Percentiles rank a stretch among this genome's conserved stretches.
Conservation (phyloP, 2,888 invertebrate genomes). For the Caenorhabditis zanzibari region DNA sequence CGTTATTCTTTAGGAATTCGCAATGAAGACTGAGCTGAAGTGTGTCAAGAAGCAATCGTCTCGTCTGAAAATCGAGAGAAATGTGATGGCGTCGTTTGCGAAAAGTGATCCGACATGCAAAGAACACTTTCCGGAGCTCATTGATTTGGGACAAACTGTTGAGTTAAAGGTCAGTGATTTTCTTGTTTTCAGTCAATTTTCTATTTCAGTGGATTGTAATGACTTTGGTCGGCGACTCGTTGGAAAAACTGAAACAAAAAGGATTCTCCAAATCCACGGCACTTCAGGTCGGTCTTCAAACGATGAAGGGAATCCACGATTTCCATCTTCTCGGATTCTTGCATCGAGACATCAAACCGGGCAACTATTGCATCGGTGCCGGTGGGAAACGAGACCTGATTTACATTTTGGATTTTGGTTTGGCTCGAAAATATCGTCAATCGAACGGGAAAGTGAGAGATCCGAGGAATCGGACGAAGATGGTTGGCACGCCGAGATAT, state of each 20-base stretch:
- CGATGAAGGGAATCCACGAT: slow-evolving; percentile 54
- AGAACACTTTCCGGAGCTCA: slow-evolving; percentile 55
- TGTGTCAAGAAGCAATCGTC: slow-evolving; percentile 29
- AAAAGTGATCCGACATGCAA: slow-evolving; percentile 24
- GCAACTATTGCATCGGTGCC: slow-evolving; percentile 56
- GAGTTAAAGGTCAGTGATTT: slow-evolving; percentile 30
- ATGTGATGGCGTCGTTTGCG: slow-evolving; percentile 54
- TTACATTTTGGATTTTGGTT: slow-evolving; percentile 62
- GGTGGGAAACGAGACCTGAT: slow-evolving; percentile 20
- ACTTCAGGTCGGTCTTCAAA: slow-evolving; percentile 52
- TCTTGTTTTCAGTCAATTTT: no score
- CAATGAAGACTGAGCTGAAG: slow-evolving; percentile 61
- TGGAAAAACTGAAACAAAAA: slow-evolving; percentile 50
- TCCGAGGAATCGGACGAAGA: slow-evolving; percentile 49
- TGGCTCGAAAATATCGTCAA: slow-evolving; percentile 53
- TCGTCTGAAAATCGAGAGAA: slow-evolving; percentile 63
- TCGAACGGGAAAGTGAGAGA: slow-evolving; percentile 45
- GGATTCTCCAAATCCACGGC: slow-evolving; percentile 47
- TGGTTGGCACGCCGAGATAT: slow-evolving; percentile 63
- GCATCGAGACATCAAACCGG: slow-evolving; percentile 67
- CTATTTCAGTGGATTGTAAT: slow-evolving; percentile 67
- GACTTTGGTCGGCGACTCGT: slow-evolving; percentile 59
- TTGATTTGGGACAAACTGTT: slow-evolving; percentile 52
- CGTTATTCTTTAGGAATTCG: slow-evolving; percentile 41
- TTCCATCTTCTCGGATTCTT: slow-evolving; percentile 59